A percentile compares a stretch with the other conserved stretches of the same genome.
Evolutionary conservation across 2,797 vertebrate genomes (phyloP).

Genomic region (Nyctalus aviator): DNA sequence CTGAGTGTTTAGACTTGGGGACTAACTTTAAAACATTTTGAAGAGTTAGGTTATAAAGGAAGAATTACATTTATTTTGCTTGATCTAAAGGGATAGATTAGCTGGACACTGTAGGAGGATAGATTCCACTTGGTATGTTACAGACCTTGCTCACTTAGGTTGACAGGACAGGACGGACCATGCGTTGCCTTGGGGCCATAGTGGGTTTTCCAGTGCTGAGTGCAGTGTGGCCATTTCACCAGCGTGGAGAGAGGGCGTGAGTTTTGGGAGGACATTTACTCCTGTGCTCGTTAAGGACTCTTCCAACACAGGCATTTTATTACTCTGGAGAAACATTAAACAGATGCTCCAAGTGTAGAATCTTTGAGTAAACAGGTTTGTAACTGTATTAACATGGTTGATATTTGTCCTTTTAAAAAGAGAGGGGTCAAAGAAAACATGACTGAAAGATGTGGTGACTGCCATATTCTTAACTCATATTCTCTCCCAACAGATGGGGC

Average conservation of each 20-base stretch:
- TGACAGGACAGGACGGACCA: background rate
- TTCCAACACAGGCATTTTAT: background rate
- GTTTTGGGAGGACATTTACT: background rate
- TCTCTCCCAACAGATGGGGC: slow-evolving; percentile 90
- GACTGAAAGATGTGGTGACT: background rate
- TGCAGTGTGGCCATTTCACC: background rate
- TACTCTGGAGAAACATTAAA: background rate
- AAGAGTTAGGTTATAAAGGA: background rate
- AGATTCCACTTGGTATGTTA: background rate
- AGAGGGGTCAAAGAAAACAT: background rate
- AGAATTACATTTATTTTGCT: slow-evolving; percentile 23
- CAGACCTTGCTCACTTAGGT: background rate
- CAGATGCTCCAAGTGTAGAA: background rate
- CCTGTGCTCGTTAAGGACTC: background rate
- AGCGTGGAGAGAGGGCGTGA: background rate
- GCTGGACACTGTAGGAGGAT: background rate
- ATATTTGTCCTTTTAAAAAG: slow-evolving; percentile 12
- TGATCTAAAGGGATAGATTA: background rate
- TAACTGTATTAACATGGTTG: background rate
- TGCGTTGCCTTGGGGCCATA: background rate
- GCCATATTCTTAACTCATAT: background rate
- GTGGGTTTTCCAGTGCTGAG: background rate
- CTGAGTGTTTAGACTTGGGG: background rate
- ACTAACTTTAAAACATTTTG: slow-evolving; percentile 3
- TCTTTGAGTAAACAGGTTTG: background rate